These are phyloP conservation scores for Mus spretus DNA, from an alignment of 2,797 vertebrate species.

Conservation along the genomic window DNA sequence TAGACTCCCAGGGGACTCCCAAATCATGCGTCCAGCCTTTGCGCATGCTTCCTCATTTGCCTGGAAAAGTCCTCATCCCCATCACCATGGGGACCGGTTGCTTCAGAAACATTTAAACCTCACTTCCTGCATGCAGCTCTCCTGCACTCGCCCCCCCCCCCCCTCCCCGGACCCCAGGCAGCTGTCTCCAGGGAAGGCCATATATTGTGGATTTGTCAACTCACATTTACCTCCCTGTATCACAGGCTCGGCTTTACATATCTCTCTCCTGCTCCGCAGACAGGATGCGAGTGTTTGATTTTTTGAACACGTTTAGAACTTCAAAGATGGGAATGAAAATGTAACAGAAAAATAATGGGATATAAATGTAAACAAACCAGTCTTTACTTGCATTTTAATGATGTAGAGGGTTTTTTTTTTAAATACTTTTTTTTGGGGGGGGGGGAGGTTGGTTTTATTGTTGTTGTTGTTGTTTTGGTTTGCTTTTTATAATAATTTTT, in stretches of 20 bases:
- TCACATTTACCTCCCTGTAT: neutral
- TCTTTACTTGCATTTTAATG: constrained; percentile 52
- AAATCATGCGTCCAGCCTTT: constrained; percentile 61
- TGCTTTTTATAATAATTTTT: neutral
- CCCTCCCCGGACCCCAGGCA: fast-evolving
- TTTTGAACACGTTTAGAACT: neutral
- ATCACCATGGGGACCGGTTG: constrained; percentile 29
- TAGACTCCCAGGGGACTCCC: constrained; percentile 51
- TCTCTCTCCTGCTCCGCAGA: neutral
- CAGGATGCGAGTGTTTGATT: neutral
- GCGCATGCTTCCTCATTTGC: neutral
- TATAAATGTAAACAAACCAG: neutral
- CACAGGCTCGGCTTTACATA: neutral
- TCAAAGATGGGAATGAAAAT: neutral
- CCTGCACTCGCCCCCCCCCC: neutral
- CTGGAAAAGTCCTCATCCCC: constrained; percentile 72
- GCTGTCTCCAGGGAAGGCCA: neutral
- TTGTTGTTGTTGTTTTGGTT: neutral
- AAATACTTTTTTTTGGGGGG: neutral
- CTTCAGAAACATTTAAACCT: constrained; percentile 31
- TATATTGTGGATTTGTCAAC: neutral
- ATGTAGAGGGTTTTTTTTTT: no score
- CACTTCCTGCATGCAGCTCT: constrained; percentile 51
- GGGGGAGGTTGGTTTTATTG: neutral
- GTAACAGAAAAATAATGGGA: neutral